Base-by-base conservation (phyloP, 1,140 invertebrate genomes). In the Vollenhovia emeryi region DNA sequence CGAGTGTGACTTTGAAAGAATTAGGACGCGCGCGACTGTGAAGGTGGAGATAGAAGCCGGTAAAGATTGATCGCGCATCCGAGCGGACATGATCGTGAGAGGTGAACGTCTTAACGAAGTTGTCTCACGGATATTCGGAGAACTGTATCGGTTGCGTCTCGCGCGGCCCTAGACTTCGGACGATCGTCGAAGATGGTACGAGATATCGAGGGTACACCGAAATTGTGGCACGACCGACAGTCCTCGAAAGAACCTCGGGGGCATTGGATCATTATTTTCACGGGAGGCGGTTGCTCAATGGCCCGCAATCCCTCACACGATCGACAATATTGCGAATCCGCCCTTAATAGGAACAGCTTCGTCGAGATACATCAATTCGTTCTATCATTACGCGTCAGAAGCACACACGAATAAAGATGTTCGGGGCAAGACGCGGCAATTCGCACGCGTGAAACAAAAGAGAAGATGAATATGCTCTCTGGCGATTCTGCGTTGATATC, bases 201-300 rank as follows among this genome's bases (percentile, higher is more conserved):
- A 86, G 85, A 87, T 76, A 89, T 89, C 85, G 80, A 69, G 80
- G 62, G 80, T 62, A 75, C 73, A 76, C 59, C 78, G 78, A 74
- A 90, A 85, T 90, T 89, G 85, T 84, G 45, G 79, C 36, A 73
- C 27, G 27, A 86, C 73, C 59, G 88, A 89, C 76, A 83, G 74
- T 86, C 52, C 76, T 86, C 78, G 52, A 86, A 84, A 89, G 84
- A 66, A 84, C 55, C 79, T 75, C 79, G 78, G 60, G 69, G 86
- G 80, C 79, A 82, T 88, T 75, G 75, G 59, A 88, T 91, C 90
- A 90, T 91, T 91, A 90, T 92, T 90, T 92, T 92, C 79, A 91
- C 86, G 90, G 82, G 62, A 90, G 18, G 59, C 80, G 84, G 73
- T 64, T 90, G 85, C 87, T 91, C 91, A 90, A 91, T 91, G 87